These are phyloP conservation scores for Drosophila nr. perissopoda DNA, from an alignment of 2,888 invertebrate species.

Conservation along the genomic window DNA sequence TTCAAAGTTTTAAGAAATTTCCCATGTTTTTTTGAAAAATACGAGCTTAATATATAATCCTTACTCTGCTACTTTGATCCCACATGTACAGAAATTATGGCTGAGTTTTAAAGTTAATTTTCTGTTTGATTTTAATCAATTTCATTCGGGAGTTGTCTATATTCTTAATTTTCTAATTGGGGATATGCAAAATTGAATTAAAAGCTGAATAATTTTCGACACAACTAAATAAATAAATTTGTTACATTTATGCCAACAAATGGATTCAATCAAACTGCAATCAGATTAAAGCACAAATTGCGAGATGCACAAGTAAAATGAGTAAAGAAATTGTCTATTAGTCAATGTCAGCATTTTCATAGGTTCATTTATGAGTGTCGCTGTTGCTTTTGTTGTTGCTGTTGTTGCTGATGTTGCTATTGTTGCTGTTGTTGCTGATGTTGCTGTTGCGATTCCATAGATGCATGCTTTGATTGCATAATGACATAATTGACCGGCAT, in stretches of 20 bases:
- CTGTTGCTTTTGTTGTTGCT: neutral
- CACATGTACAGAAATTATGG: neutral
- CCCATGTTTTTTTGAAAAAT: neutral
- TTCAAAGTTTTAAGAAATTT: neutral
- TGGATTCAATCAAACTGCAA: constrained; percentile 1
- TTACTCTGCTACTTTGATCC: too few relatives aligned
- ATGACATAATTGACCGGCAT: constrained; percentile 79
- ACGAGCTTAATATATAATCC: neutral
- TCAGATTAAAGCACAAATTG: constrained; percentile 1
- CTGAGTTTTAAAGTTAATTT: neutral
- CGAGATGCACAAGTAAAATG: constrained; percentile 8
- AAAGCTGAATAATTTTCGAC: neutral
- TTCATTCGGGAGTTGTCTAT: neutral
- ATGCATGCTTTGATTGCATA: constrained; percentile 71
- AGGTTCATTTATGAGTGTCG: constrained; percentile 31
- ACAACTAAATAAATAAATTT: neutral
- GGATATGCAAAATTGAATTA: neutral
- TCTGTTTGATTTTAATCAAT: neutral
- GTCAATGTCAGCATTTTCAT: constrained; percentile 7
- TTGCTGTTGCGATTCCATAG: constrained; percentile 27
- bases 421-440: neutral
- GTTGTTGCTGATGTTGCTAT: neutral
- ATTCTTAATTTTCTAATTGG: neutral
- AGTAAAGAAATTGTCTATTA: constrained; percentile 1
- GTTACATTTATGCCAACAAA: neutral